phyloP scores from a whole-genome alignment of 2,113 vertebrate species.

The Cranoglanis bouderius region DNA sequence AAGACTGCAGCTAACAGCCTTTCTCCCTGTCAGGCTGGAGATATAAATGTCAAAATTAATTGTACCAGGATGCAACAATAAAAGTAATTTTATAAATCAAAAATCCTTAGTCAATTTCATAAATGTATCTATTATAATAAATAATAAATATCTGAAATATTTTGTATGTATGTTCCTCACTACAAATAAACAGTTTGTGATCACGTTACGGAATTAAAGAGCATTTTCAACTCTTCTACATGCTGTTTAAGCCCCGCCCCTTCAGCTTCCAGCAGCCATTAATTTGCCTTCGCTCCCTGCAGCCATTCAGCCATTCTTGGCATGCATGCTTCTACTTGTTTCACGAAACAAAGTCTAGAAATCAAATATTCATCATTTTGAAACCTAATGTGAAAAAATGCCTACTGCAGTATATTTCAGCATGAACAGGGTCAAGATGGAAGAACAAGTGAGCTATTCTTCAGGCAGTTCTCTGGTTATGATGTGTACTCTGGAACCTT shows the following conservation, averaged over 20 bases:
- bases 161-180: neutral
- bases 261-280: neutral
- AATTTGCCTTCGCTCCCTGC: neutral
- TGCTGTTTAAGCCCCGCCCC: neutral
- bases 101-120: neutral
- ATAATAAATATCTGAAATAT: neutral
- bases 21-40: neutral
- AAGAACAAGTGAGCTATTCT: neutral
- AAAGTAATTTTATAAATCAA: neutral
- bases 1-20: neutral
- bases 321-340: neutral
- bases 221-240: neutral
- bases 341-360: neutral
- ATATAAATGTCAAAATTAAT: neutral
- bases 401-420: neutral
- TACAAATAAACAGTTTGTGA: neutral
- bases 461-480: neutral
- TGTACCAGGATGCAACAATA: conserved; percentile 1
- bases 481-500: neutral
- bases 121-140: neutral
- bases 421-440: neutral
- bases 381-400: neutral
- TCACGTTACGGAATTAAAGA: neutral
- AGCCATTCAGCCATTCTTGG: neutral
- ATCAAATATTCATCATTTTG: neutral